phyloP scores from a whole-genome alignment of 2,888 invertebrate species.

The Tenthredo distinguenda region DNA sequence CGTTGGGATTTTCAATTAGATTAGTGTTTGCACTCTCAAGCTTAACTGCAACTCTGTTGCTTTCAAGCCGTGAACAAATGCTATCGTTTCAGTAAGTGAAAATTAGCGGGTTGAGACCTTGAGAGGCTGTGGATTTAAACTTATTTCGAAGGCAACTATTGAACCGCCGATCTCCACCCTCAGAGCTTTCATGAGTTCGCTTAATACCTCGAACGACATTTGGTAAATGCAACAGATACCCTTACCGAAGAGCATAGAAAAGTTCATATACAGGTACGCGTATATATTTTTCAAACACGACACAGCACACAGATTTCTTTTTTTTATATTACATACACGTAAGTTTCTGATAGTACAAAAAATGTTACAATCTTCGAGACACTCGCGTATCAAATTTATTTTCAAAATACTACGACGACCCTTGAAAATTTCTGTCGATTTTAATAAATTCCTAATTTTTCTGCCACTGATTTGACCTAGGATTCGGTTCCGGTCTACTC shows the following conservation, averaged over 20 bases:
- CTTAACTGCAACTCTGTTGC: slow-evolving; percentile 46
- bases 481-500: slow-evolving; percentile 65
- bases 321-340: background rate
- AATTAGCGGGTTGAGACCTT: background rate
- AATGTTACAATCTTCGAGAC: background rate
- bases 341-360: background rate
- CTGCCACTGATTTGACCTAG: slow-evolving; percentile 38
- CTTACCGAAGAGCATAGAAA: background rate
- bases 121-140: background rate
- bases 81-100: slow-evolving; percentile 37
- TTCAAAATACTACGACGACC: background rate
- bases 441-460: slow-evolving; percentile 34
- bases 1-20: slow-evolving; percentile 48
- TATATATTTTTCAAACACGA: background rate
- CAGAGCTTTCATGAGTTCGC: background rate
- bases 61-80: slow-evolving; percentile 45
- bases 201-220: background rate
- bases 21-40: slow-evolving; percentile 44
- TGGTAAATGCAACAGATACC: background rate
- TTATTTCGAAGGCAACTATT: background rate
- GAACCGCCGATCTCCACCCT: background rate
- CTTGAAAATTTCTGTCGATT: background rate
- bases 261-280: background rate
- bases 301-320: background rate
- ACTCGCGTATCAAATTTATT: background rate